Evolutionary conservation across 2,113 vertebrate species (phyloP).

Genomic region (Kryptolebias marmoratus): DNA sequence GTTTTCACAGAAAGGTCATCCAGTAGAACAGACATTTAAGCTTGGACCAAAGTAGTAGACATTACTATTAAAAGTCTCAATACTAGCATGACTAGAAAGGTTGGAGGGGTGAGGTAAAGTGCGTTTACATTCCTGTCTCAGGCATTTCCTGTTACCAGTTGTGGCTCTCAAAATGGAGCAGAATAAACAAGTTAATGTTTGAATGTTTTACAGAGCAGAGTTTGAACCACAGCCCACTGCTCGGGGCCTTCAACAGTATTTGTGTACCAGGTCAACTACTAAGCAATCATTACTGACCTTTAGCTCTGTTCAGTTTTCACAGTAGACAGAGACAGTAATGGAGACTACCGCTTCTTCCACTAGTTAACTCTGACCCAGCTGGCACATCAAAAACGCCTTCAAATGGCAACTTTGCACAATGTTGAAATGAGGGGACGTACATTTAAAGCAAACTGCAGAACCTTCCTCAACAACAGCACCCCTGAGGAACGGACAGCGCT

Average conservation of each 20-base stretch:
- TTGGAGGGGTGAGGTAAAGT: background rate
- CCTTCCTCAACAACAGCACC: background rate
- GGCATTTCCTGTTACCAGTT: background rate
- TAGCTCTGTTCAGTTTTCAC: constrained; percentile 34
- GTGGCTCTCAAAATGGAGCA: background rate
- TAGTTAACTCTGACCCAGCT: constrained; percentile 17
- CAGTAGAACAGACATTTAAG: background rate
- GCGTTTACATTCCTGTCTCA: background rate
- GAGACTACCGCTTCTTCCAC: constrained; percentile 7
- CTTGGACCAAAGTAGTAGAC: background rate
- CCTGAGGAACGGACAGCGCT: background rate
- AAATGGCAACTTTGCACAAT: background rate
- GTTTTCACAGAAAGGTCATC: too few relatives aligned
- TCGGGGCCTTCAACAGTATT: background rate
- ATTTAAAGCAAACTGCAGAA: background rate
- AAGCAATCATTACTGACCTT: constrained; percentile 39
- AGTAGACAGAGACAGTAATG: constrained; percentile 21
- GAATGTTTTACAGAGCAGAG: background rate
- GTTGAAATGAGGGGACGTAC: background rate
- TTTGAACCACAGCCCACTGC: background rate
- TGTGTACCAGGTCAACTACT: constrained; percentile 20
- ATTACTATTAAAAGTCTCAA: background rate
- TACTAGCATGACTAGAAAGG: background rate
- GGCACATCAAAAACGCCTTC: constrained; percentile 6
- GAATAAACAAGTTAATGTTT: constrained; percentile 13